A percentile compares a stretch with the other conserved stretches of the same genome.
Evolutionary conservation across 1,140 invertebrate genomes (phyloP).

Genomic region (Drosophila aff.): DNA sequence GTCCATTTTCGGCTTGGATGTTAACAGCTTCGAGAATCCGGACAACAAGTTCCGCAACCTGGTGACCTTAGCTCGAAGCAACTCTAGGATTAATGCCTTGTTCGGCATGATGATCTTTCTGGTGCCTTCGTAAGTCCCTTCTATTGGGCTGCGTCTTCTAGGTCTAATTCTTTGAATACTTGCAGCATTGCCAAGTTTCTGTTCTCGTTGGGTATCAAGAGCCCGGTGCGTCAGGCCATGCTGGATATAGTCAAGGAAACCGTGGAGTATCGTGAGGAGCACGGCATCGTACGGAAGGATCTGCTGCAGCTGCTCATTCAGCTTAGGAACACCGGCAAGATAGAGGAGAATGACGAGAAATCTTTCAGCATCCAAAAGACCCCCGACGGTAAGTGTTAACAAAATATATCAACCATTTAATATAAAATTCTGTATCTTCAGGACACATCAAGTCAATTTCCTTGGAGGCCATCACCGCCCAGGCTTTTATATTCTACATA

Average conservation of each 20-base stretch:
- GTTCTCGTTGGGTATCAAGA: conserved; percentile 55
- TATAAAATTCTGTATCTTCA: conserved; percentile 13
- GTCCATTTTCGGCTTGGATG: conserved; percentile 72
- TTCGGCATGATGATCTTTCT: conserved; percentile 66
- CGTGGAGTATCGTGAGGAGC: conserved; percentile 86
- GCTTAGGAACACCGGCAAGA: conserved; percentile 85
- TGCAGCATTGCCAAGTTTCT: conserved; percentile 54
- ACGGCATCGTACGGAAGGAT: conserved; percentile 86
- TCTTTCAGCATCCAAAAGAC: conserved; percentile 60
- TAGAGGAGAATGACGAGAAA: conserved; percentile 66
- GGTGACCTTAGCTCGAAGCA: conserved; percentile 13
- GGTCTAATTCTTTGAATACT: background rate
- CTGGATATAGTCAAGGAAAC: conserved; percentile 86
- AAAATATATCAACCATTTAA: background rate
- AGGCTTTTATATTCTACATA: conserved; percentile 89
- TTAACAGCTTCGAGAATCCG: conserved; percentile 71
- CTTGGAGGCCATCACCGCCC: conserved; percentile 86
- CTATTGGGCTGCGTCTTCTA: background rate
- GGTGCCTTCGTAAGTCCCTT: conserved; percentile 63
- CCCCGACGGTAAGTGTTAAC: conserved; percentile 35
- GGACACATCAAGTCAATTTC: conserved; percentile 72
- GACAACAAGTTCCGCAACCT: conserved; percentile 68
- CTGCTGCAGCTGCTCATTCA: conserved; percentile 87
- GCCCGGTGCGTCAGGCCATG: conserved; percentile 42
- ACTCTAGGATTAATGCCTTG: conserved; percentile 22